Conservation (phyloP, 2,113 vertebrate species). For the Anas platyrhynchos region DNA sequence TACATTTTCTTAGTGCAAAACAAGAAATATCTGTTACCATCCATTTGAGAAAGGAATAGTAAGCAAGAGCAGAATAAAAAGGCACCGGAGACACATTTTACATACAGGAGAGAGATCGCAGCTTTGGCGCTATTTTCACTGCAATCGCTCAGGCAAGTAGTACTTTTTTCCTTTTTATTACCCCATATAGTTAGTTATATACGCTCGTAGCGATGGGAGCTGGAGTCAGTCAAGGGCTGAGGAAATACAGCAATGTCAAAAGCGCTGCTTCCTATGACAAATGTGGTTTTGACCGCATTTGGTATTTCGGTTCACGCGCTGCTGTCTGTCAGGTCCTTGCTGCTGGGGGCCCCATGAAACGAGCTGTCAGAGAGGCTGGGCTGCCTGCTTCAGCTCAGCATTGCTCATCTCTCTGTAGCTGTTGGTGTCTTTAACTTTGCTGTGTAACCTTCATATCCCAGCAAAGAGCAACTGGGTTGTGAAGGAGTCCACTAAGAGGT, state of each 20-base stretch:
- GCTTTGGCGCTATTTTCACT: not conserved
- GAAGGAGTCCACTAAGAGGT: not conserved
- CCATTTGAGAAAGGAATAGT: not conserved
- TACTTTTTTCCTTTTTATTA: not conserved
- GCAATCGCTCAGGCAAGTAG: not conserved
- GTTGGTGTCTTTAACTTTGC: not conserved
- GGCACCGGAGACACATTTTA: not conserved
- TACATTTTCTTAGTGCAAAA: not conserved
- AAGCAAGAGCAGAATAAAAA: not conserved
- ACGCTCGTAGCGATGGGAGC: not conserved
- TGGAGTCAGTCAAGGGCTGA: not conserved
- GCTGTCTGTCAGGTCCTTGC: not conserved
- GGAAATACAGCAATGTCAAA: not conserved
- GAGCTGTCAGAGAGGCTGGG: not conserved
- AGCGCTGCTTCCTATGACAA: accelerated
- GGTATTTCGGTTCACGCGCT: not conserved
- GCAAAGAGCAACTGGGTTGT: not conserved
- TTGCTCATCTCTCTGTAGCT: not conserved
- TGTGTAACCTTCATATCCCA: not conserved
- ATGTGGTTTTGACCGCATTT: not conserved
- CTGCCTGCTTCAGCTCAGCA: not conserved
- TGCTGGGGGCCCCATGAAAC: not conserved
- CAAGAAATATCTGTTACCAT: not conserved
- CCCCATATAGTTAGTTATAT: not conserved
- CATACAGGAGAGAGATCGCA: not conserved